phyloP scores from a whole-genome alignment of 2,797 vertebrate species.

The Corythornis leucogaster region DNA sequence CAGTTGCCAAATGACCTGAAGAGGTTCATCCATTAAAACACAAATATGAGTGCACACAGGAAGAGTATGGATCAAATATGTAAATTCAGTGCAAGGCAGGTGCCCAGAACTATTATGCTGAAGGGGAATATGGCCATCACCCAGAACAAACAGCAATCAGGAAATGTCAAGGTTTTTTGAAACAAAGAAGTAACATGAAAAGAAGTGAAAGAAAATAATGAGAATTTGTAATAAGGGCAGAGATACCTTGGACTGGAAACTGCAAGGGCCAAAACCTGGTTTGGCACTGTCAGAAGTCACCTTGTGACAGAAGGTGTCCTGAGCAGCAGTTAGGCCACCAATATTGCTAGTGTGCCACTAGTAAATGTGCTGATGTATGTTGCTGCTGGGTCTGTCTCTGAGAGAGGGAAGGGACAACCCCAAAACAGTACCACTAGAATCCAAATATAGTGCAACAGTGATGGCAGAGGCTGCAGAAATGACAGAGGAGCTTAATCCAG shows the following conservation, averaged over 20 bases:
- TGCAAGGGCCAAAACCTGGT: neutral
- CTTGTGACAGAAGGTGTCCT: neutral
- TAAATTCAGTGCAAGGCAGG: neutral
- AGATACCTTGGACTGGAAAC: neutral
- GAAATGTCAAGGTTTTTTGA: neutral
- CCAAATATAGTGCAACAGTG: neutral
- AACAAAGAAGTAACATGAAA: neutral
- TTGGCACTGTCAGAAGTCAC: neutral
- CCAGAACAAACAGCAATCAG: neutral
- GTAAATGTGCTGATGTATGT: neutral
- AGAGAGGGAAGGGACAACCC: neutral
- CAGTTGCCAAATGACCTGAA: neutral
- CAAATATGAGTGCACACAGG: neutral
- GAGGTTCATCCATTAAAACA: neutral
- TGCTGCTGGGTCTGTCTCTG: neutral
- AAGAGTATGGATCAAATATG: neutral
- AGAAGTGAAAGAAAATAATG: neutral
- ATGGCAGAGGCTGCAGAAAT: neutral
- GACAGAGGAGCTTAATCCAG: neutral
- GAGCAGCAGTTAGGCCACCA: neutral
- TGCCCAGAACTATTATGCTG: neutral
- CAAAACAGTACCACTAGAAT: neutral
- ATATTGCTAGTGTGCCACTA: neutral
- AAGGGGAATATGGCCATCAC: neutral
- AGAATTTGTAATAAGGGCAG: neutral